Evolutionary conservation across 2,888 invertebrate genomes (phyloP).

Genomic region (Peribatodes rhomboidaria): DNA sequence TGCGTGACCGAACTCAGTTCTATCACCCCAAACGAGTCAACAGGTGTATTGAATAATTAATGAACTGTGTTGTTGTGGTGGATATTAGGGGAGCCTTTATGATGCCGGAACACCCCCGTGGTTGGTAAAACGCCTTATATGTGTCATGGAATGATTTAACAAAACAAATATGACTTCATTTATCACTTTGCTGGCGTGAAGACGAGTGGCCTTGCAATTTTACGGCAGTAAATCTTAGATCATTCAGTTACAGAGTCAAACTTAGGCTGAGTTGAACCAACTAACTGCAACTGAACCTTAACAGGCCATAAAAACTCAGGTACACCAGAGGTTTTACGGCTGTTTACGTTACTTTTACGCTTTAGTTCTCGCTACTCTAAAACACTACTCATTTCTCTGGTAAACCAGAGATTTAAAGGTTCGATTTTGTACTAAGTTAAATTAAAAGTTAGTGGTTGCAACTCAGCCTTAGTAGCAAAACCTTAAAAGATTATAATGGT

Average conservation of each 20-base stretch:
- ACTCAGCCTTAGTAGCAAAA: too few species aligned
- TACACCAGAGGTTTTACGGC: too few species aligned
- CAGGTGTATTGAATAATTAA: slow-evolving; percentile 80
- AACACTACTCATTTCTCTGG: too few species aligned
- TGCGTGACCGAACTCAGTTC: slow-evolving; percentile 67
- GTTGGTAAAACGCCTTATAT: slow-evolving; percentile 14
- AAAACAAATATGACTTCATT: slow-evolving; percentile 17
- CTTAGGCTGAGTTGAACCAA: too few species aligned
- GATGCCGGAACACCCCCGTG: slow-evolving; percentile 15
- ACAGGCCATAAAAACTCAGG: neutral
- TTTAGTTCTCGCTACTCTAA: too few species aligned
- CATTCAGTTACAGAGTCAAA: neutral
- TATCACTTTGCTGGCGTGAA: slow-evolving; percentile 7
- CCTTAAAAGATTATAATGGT: too few species aligned
- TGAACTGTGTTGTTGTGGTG: slow-evolving; percentile 44
- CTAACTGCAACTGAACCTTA: too few species aligned
- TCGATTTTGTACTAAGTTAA: too few species aligned
- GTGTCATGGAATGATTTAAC: slow-evolving; percentile 18
- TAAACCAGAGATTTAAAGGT: too few species aligned
- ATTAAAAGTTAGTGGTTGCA: too few species aligned
- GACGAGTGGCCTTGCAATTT: slow-evolving; percentile 17
- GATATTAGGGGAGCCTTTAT: slow-evolving; percentile 42
- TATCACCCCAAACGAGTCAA: slow-evolving; percentile 62
- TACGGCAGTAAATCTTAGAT: slow-evolving; percentile 6
- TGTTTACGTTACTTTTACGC: too few species aligned